A percentile compares a stretch with the other conserved stretches of the same genome.
Evolutionary conservation across 2,888 invertebrate species (phyloP).

Genomic region (Microchrysa polita): DNA sequence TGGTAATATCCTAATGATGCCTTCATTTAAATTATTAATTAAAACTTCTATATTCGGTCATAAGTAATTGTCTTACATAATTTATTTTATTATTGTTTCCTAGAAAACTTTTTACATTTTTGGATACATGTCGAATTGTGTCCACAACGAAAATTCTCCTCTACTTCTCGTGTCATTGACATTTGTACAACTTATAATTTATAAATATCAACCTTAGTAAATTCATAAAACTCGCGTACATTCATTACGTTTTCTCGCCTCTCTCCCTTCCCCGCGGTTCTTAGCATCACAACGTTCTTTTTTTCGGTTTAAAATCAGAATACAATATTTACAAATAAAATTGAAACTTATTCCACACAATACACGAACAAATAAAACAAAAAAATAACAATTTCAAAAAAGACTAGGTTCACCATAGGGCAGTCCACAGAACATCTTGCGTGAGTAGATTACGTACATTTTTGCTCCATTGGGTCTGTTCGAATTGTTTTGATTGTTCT

Average conservation of each 20-base stretch:
- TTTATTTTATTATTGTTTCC: conserved; percentile 4
- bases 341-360: not conserved
- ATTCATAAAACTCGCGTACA: not conserved
- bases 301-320: not conserved
- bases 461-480: too few relatives aligned
- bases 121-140: not conserved
- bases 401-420: not conserved
- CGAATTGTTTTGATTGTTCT: too few relatives aligned
- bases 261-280: too few relatives aligned
- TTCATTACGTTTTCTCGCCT: too few relatives aligned
- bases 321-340: not conserved
- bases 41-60: not conserved
- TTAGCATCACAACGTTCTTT: not conserved
- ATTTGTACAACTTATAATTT: conserved; percentile 4
- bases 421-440: not conserved
- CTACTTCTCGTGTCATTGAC: not conserved
- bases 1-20: too few relatives aligned
- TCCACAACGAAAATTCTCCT: not conserved
- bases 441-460: too few relatives aligned
- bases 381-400: not conserved
- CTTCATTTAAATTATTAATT: too few relatives aligned
- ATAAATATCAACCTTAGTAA: not conserved
- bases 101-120: conserved; percentile 7
- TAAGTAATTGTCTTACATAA: not conserved
- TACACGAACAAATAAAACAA: not conserved